Evolutionary conservation across 2,888 invertebrate species (phyloP).

Genomic region (Lottia scabra): DNA sequence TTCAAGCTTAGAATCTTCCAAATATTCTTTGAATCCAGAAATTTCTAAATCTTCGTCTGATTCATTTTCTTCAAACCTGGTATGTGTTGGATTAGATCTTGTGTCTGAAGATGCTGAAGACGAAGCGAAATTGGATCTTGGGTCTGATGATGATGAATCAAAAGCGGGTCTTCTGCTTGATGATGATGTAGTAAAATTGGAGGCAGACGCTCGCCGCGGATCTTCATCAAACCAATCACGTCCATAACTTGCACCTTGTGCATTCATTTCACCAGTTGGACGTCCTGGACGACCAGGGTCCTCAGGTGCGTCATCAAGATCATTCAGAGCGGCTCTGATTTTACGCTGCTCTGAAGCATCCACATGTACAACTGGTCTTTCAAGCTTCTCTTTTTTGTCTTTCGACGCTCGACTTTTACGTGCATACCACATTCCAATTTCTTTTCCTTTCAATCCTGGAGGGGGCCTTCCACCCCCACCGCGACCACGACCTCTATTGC

Average conservation of each 20-base stretch:
- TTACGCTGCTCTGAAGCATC: neutral
- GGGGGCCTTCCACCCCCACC: slow-evolving; percentile 36
- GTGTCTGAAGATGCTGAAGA: neutral
- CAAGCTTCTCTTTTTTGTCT: slow-evolving; percentile 32
- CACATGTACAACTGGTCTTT: slow-evolving; percentile 23
- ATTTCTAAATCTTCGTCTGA: neutral
- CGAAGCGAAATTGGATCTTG: neutral
- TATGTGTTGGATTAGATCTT: neutral
- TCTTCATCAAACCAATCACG: neutral
- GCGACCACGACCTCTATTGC: too few relatives aligned
- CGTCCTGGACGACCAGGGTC: neutral
- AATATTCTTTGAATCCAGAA: neutral
- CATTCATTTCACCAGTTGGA: neutral
- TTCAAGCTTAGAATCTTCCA: neutral
- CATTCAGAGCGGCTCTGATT: neutral
- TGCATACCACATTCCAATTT: slow-evolving; percentile 66
- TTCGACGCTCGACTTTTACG: slow-evolving; percentile 36
- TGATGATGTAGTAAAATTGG: neutral
- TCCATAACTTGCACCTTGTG: neutral
- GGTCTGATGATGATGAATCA: neutral
- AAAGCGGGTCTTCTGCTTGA: too few relatives aligned
- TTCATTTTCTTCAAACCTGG: neutral
- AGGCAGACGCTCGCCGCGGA: neutral
- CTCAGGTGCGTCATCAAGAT: neutral
- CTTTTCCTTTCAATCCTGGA: slow-evolving; percentile 52